A percentile compares a stretch with the other conserved stretches of the same genome.
Conservation (phyloP, 2,113 vertebrate species). For the Onychorhynchus coronatus region DNA sequence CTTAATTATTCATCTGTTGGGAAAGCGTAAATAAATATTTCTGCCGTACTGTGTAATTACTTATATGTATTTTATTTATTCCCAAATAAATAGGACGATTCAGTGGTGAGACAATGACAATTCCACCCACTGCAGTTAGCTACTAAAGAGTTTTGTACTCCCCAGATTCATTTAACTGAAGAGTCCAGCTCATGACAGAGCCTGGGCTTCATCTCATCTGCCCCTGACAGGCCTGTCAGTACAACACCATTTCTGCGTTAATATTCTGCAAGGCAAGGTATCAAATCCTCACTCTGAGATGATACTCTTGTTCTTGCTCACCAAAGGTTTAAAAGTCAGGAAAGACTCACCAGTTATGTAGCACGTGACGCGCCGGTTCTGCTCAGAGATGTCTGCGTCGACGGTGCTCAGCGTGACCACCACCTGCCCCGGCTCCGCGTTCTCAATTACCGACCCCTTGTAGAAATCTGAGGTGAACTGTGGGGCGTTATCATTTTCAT, state of each 20-base stretch:
- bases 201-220: neutral
- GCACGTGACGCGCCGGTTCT: slow-evolving; percentile 89
- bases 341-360: slow-evolving; percentile 90
- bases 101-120: neutral
- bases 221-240: neutral
- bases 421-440: slow-evolving; percentile 80
- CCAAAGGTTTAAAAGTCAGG: neutral
- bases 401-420: slow-evolving; percentile 83
- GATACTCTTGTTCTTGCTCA: neutral
- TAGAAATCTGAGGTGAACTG: slow-evolving; percentile 85
- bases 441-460: slow-evolving; percentile 86
- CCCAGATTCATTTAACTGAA: neutral
- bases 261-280: neutral
- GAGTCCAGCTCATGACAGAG: neutral
- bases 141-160: neutral
- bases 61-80: neutral
- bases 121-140: neutral
- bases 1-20: neutral
- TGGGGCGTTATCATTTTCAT: slow-evolving; percentile 94
- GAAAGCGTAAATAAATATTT: neutral
- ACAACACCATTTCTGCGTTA: neutral
- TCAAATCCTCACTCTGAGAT: neutral
- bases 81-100: neutral
- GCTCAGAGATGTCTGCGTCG: slow-evolving; percentile 86
- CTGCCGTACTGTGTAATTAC: neutral